Base-by-base conservation (phyloP, 2,888 invertebrate species). In the Lacanobia oleracea region DNA sequence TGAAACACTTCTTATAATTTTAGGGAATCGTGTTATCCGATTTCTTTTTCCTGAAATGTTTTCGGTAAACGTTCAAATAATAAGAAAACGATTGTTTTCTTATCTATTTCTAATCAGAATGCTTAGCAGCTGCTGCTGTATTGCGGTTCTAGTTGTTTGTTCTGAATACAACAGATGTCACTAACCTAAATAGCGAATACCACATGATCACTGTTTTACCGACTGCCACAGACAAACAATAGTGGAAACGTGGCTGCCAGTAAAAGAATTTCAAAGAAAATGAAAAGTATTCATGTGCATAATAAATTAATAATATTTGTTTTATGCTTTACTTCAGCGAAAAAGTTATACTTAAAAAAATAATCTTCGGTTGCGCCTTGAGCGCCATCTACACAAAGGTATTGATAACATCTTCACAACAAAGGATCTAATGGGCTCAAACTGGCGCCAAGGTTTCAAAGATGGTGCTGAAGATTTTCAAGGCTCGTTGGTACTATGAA, bases 151-250 rank as follows among this genome's bases (percentile, higher is more conserved):
- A n/a, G 12, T 72, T 23, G 61, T 79, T 75, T 27, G 5, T 10
- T n/a, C 0, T 50, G 27, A 18, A 50, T 23, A 0, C n/a, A 56
- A 63, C 45, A 89, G 90, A 86, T 89, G 88, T 67, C 88, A 72
- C 61, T 70, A 43, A 33, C 23, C 14, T 1, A 8, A 33, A 16
- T 27, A 56, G 7, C 3, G 2, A 68, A 72, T 54, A 60, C 72
- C 61, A 60, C 45, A 60, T 77, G 57, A 61, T n/a, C 2, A 74
- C 89, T 87, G 82, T 64, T 88, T 81, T 87, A 84, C 63, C 87
- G 81, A 85, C 76, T 33, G 43, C 14, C 75, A 85, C 64, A 85
- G 86, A 78, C 75, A 54, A 75, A 33, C 2, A 33, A 9, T 67
- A 37, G 14, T 1, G 40, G 18, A 53, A 66, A 69, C 67, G 60